Percentiles rank a stretch among this genome's conserved stretches.
phyloP scores from a whole-genome alignment of 2,797 vertebrate genomes.

The Cynopterus sphinx region DNA sequence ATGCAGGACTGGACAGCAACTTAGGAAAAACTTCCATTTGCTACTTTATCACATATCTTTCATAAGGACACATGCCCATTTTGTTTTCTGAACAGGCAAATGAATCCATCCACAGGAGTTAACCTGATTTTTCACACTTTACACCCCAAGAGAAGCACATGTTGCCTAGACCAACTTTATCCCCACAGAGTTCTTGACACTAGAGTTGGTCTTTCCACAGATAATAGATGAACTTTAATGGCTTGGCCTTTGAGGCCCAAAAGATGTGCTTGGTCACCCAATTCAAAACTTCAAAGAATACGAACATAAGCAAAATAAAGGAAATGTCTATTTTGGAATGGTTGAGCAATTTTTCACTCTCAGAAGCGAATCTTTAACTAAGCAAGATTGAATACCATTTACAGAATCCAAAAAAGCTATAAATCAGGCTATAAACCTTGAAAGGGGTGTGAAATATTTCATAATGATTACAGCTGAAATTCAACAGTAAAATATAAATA shows the following conservation, averaged over 20 bases:
- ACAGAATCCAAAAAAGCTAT: background rate
- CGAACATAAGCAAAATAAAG: background rate
- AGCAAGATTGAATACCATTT: background rate
- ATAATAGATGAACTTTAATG: background rate
- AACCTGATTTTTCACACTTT: constrained; percentile 20
- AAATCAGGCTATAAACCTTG: background rate
- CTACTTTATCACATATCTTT: constrained; percentile 37
- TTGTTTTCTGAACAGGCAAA: constrained; percentile 32
- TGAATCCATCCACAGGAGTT: background rate
- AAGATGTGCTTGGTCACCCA: background rate
- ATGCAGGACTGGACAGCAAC: constrained; percentile 64
- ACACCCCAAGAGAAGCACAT: background rate
- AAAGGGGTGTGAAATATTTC: rapidly evolving
- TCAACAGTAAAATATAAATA: background rate
- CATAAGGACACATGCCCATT: background rate
- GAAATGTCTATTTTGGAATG: background rate
- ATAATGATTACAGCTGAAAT: background rate
- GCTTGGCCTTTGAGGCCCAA: background rate
- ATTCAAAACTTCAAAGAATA: background rate
- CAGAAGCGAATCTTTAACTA: background rate
- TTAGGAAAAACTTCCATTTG: constrained; percentile 67
- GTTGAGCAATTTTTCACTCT: background rate
- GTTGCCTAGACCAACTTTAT: background rate
- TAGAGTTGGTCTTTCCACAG: background rate
- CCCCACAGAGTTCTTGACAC: background rate